Base-by-base conservation (phyloP, 23 tunicate species). In the Halocynthia aurantium region DNA sequence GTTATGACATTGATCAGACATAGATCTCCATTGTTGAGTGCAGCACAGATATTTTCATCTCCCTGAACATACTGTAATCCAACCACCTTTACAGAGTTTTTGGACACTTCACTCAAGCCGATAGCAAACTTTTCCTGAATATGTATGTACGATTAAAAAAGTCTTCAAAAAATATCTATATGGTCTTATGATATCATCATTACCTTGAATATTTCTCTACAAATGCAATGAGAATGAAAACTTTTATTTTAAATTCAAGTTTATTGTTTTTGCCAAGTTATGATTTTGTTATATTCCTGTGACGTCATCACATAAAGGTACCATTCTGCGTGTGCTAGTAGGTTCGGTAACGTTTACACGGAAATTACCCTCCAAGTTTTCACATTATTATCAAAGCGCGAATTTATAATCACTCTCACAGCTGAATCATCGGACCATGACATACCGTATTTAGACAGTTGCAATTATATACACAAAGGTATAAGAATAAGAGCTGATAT, bases 11-110 rank as follows among this genome's bases (percentile, higher is more conserved):
- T 74, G 57, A 81, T 57, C 52, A 86, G 69, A n/a, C 79, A 13
- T 12, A 92, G 72, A 61, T 83, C 88, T 52, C 98, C 98, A 76
- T 86, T 70, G 31, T 70, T 22, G 51, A 84, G n/a, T 8, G 81
- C 75, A 71, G 85, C 58, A 72, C 97, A 90, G 44, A 90, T 57
- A 50, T 84, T 83, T 72, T 85, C 90, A 72, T 90, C 97, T 8
- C 97, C 97, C 50, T 73, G 88, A 69, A 90, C 66, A 56, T 50
- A 85, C 57, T 90, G 80, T 21, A 90, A 7, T 7, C 87, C 97
- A 77, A 80, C 83, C 72, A 90, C 70, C 54, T 77, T 22, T 11
- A 70, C 19, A 7, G 62, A 31, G 63, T 18, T 8, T 10, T 19
- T 52, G n/a, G 31, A 10, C 52, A 69, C 53, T 40, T 80, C 76